phyloP scores from a whole-genome alignment of 2,113 vertebrate species.

The Ptychochromis oligacanthus region DNA sequence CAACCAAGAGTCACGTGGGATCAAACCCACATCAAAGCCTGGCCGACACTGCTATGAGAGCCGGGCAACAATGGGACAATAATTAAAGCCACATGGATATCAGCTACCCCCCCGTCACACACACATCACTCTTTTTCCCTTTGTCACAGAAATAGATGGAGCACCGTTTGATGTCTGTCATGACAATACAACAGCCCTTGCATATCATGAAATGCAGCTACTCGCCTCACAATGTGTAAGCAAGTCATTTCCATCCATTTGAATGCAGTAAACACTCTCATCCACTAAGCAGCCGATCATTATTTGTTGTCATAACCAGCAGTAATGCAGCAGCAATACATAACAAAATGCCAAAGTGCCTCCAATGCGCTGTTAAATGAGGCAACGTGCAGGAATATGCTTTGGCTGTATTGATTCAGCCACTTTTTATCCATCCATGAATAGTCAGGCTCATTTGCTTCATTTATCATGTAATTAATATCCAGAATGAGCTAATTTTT shows the following conservation, averaged over 20 bases:
- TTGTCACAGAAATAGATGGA: constrained; percentile 41
- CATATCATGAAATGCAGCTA: constrained; percentile 34
- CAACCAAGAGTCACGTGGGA: constrained; percentile 67
- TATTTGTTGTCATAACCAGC: constrained; percentile 40
- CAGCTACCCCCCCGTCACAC: neutral
- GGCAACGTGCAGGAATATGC: constrained; percentile 28
- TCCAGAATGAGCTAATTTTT: constrained; percentile 22
- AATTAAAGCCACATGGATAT: constrained; percentile 72
- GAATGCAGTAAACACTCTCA: constrained; percentile 41
- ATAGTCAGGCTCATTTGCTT: constrained; percentile 49
- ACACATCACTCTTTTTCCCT: neutral
- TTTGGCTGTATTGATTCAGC: constrained; percentile 37
- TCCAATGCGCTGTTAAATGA: constrained; percentile 50
- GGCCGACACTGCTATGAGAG: constrained; percentile 52
- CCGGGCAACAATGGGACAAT: constrained; percentile 67
- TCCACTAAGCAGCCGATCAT: constrained; percentile 29
- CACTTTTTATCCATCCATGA: constrained; percentile 41
- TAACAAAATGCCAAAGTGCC: constrained; percentile 17
- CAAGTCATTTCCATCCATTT: constrained; percentile 24
- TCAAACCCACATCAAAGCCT: constrained; percentile 75
- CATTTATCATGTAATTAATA: constrained; percentile 62
- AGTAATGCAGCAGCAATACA: constrained; percentile 35
- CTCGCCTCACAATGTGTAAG: constrained; percentile 34
- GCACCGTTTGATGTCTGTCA: constrained; percentile 63
- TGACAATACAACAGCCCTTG: constrained; percentile 35